Conservation (phyloP, 2,797 vertebrate genomes). For the Poliocrania exsul region DNA sequence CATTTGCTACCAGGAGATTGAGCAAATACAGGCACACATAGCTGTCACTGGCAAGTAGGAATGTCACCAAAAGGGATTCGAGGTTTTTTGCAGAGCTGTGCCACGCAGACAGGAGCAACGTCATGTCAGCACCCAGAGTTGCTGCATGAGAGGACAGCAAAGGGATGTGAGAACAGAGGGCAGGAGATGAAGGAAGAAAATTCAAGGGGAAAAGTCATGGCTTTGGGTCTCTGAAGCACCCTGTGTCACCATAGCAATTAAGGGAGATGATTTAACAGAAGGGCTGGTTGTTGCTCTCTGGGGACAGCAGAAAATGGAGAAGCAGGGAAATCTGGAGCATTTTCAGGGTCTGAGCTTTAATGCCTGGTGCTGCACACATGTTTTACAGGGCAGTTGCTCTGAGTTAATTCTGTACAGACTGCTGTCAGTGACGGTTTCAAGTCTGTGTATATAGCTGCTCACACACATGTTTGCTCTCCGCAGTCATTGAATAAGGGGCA, state of each 20-base stretch:
- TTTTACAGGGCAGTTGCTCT: constrained; percentile 47
- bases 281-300: background rate
- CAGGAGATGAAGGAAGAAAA: background rate
- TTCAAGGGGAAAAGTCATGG: background rate
- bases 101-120: fast-evolving
- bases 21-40: background rate
- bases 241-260: background rate
- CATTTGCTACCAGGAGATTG: background rate
- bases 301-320: background rate
- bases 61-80: background rate
- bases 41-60: background rate
- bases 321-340: background rate
- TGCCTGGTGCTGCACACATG: background rate
- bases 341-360: background rate
- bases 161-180: background rate
- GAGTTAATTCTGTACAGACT: constrained; percentile 37
- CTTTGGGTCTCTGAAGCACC: background rate
- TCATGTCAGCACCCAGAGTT: background rate
- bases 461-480: constrained; percentile 14
- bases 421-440: constrained; percentile 12
- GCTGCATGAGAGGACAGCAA: background rate
- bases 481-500: background rate
- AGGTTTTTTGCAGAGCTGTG: background rate
- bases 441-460: constrained; percentile 32
- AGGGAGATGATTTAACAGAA: background rate